These are phyloP conservation scores for Platycercus adscitus DNA, from an alignment of 2,113 vertebrate genomes.

Conservation along the genomic window DNA sequence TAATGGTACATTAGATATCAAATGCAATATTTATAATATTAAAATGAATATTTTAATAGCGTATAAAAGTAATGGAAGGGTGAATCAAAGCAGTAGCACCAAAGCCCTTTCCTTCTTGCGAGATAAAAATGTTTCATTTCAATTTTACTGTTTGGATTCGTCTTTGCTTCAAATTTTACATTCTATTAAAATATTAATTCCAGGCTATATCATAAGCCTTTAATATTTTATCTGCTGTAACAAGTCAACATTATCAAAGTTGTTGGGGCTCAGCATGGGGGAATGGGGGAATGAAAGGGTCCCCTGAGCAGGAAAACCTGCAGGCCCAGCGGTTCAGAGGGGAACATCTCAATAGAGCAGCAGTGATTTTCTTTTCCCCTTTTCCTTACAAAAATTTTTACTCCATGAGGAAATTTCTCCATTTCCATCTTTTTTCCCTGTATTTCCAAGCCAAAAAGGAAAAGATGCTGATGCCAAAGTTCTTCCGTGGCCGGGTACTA, in stretches of 20 bases:
- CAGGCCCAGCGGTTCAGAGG: fast-evolving
- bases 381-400: neutral
- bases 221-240: constrained; percentile 10
- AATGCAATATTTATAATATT: constrained; percentile 63
- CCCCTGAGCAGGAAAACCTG: neutral
- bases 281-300: neutral
- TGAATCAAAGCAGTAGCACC: neutral
- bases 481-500: fast-evolving
- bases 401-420: neutral
- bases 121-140: constrained; percentile 43
- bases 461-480: neutral
- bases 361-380: neutral
- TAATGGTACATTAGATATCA: neutral
- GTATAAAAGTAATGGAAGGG: constrained; percentile 17
- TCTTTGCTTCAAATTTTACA: neutral
- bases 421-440: neutral
- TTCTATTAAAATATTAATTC: constrained; percentile 52
- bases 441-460: neutral
- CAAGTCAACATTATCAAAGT: constrained; percentile 2
- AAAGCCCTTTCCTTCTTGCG: neutral
- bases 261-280: neutral
- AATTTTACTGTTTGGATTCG: neutral
- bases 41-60: constrained; percentile 60
- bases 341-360: neutral
- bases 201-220: neutral